These are phyloP conservation scores for Falco concolor DNA, from an alignment of 2,797 vertebrate species.

Conservation along the genomic window DNA sequence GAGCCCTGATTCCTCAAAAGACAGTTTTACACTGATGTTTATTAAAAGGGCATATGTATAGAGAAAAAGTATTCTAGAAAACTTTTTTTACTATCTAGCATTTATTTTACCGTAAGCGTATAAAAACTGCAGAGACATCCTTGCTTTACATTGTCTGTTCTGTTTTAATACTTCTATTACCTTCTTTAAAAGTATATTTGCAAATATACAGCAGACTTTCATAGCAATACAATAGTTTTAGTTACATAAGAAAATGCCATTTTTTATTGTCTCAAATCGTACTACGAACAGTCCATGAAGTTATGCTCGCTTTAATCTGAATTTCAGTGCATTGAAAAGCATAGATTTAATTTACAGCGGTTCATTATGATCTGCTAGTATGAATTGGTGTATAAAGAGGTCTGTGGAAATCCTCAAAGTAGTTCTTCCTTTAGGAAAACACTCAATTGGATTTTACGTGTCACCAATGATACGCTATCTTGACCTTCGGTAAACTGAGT, in stretches of 20 bases:
- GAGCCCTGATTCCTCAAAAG: neutral
- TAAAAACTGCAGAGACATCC: neutral
- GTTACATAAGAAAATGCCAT: neutral
- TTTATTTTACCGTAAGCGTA: neutral
- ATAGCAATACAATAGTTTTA: neutral
- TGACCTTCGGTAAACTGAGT: neutral
- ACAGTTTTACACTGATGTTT: neutral
- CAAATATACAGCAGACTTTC: neutral
- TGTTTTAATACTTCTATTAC: neutral
- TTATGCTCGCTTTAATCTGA: neutral
- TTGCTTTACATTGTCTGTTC: neutral
- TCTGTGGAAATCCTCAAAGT: neutral
- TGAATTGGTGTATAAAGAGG: neutral
- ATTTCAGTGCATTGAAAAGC: neutral
- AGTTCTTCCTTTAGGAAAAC: neutral
- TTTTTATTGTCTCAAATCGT: neutral
- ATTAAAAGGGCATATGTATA: neutral
- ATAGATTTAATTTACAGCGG: neutral
- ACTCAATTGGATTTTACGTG: neutral
- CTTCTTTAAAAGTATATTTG: neutral
- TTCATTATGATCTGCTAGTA: neutral
- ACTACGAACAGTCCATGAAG: neutral
- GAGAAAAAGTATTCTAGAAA: neutral
- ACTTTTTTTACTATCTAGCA: accelerated
- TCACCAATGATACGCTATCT: neutral